Evolutionary conservation across 2,113 vertebrate species (phyloP), one percentile per base, ranked within the genome.

Genomic region (Symphodus melops): DNA sequence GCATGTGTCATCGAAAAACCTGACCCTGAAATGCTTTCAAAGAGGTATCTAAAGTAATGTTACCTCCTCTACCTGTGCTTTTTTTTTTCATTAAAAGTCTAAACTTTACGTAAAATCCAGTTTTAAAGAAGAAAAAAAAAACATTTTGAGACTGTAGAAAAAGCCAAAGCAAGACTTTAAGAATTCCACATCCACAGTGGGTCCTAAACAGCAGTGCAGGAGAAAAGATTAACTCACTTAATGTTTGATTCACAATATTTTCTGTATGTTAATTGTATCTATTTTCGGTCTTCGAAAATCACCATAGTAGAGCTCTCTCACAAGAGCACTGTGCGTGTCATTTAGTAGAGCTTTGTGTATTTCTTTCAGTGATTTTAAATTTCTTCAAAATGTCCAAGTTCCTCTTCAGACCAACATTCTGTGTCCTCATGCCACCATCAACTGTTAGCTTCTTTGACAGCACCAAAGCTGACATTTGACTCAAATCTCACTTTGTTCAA

Each of bases 1-100:
- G 44, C 66, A 73, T 4, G 60, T 3, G 20, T 73, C 46, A 76
- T 57, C 53, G 75, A 3, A 77, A 72, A 74, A 82, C 23, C 58
- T 11, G 52, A 75, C 56, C 62, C 23, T 60, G 52, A 52, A 33
- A 55, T 36, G 37, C 44, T 58, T 33, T 20, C 62, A 4, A 7
- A 14, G 49, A 64, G 48, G 52, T 19, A 19, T 59, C 12, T 51
- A 20, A 51, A 52, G 48, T 23, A 54, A 75, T 46, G 61, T 25
- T 9, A 51, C 44, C 46, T 39, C 13, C 13, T 51, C 19, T n/a
- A 19, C 3, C 52, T 39, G 44, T 39, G 37, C 39, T 17, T 42
- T 25, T 62, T 42, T 25, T 62, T 60, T 66, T 37, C 48, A 46
- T 48, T 8, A 55, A 70, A 13, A 19, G 1, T 56, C 61, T 55